Evolutionary conservation across 1,140 invertebrate genomes (phyloP).

Genomic region (Platyura marginata): DNA sequence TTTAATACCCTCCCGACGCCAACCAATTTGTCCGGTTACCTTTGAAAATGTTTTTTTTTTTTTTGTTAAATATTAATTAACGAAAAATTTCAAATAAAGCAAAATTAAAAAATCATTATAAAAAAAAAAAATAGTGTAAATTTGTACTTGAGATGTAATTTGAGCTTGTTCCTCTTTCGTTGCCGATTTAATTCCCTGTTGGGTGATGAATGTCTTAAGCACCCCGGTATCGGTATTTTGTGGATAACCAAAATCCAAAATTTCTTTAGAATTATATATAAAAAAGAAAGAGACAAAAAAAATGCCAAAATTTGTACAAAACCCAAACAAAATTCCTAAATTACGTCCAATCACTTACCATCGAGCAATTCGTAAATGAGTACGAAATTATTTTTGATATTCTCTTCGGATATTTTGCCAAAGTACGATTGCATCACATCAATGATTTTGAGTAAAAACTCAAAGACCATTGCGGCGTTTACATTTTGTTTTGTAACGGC

Average conservation of each 20-base stretch:
- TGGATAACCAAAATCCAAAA: slow-evolving; percentile 98
- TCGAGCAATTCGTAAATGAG: slow-evolving; percentile 98
- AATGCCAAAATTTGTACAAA: neutral
- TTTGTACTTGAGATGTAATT: slow-evolving; percentile 78
- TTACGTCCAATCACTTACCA: slow-evolving; percentile 34
- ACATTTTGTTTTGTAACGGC: slow-evolving; percentile 99
- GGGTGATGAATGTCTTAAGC: slow-evolving; percentile 97
- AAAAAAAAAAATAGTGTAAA: neutral
- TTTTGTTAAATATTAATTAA: no score
- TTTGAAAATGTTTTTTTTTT: neutral
- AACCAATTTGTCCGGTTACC: slow-evolving; percentile 98
- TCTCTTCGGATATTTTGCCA: slow-evolving; percentile 98
- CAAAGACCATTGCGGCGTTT: slow-evolving; percentile 99
- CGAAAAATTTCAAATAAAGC: no score
- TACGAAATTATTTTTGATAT: slow-evolving; percentile 99
- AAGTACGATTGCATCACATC: slow-evolving; percentile 99
- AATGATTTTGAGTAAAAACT: slow-evolving; percentile 97
- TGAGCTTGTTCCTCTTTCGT: slow-evolving; percentile 99
- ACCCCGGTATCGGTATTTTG: slow-evolving; percentile 99
- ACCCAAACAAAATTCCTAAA: neutral
- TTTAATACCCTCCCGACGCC: slow-evolving; percentile 98
- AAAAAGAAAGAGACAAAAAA: neutral
- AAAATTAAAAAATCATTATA: neutral
- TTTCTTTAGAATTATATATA: slow-evolving; percentile 44
- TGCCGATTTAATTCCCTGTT: slow-evolving; percentile 96